Percentiles rank a stretch among this genome's conserved stretches.
Conservation (phyloP, 2,888 invertebrate genomes). For the Caenorhabditis japonica region DNA sequence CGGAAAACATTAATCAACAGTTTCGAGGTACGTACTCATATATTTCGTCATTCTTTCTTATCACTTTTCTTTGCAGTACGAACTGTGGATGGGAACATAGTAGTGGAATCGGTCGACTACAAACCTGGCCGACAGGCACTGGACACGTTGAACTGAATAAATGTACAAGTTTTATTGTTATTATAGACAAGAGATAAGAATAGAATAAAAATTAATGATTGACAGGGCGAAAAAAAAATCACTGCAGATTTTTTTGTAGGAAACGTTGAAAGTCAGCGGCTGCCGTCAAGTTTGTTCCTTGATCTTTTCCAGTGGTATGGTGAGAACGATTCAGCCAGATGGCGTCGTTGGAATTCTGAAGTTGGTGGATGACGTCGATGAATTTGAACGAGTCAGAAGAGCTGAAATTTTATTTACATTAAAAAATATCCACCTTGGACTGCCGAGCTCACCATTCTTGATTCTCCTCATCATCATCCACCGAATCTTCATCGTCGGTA, state of each 20-base stretch:
- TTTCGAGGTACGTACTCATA: constrained; percentile 27
- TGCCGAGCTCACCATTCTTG: constrained; percentile 18
- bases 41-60: not conserved
- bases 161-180: constrained; percentile 29
- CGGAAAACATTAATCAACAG: constrained; percentile 45
- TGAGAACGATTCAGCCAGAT: constrained; percentile 14
- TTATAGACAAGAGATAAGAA: not conserved
- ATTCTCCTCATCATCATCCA: constrained; percentile 20
- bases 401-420: too few relatives aligned
- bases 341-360: constrained; percentile 30
- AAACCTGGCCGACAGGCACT: constrained; percentile 15
- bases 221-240: not conserved
- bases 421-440: too few relatives aligned
- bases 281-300: constrained; percentile 10
- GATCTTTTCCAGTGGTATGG: not conserved
- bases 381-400: constrained; percentile 35
- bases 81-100: constrained; percentile 38
- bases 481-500: constrained; percentile 2
- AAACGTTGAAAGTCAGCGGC: constrained; percentile 26
- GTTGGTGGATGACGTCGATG: constrained; percentile 23
- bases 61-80: constrained; percentile 23
- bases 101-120: constrained; percentile 51
- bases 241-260: constrained; percentile 14
- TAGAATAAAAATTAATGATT: not conserved
- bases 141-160: constrained; percentile 19